phyloP scores from a whole-genome alignment of 2,113 vertebrate genomes.

The Hypocryptadius cinnamomeus region DNA sequence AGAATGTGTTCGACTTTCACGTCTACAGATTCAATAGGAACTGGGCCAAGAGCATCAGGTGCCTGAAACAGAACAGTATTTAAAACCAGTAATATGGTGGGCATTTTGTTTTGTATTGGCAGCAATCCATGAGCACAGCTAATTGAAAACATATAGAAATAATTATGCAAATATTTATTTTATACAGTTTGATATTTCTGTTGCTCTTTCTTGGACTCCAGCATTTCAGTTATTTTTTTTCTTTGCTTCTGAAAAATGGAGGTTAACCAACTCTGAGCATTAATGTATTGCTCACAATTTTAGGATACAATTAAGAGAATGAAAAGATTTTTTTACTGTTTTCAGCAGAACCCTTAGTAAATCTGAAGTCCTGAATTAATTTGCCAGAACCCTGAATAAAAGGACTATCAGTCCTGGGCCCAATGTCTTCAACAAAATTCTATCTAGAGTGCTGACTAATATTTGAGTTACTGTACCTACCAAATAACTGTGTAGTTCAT shows the following conservation, averaged over 20 bases:
- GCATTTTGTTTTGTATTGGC: neutral
- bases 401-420: neutral
- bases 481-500: conserved; percentile 58
- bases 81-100: neutral
- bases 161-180: neutral
- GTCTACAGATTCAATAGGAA: conserved; percentile 67
- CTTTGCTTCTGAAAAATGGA: neutral
- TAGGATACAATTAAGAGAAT: neutral
- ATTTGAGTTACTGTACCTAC: conserved; percentile 62
- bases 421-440: neutral
- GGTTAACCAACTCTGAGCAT: neutral
- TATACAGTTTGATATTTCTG: neutral
- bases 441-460: neutral
- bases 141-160: neutral
- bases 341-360: neutral
- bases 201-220: neutral
- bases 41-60: conserved; percentile 57
- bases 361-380: neutral
- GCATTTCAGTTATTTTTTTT: neutral
- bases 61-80: conserved; percentile 63
- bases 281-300: neutral
- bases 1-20: conserved; percentile 62
- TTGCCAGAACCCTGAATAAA: neutral
- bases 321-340: neutral
- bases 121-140: neutral